A percentile compares a stretch with the other conserved stretches of the same genome.
phyloP scores from a whole-genome alignment of 64 coral and sea anemone species.

The Stichodactyla mertensii region DNA sequence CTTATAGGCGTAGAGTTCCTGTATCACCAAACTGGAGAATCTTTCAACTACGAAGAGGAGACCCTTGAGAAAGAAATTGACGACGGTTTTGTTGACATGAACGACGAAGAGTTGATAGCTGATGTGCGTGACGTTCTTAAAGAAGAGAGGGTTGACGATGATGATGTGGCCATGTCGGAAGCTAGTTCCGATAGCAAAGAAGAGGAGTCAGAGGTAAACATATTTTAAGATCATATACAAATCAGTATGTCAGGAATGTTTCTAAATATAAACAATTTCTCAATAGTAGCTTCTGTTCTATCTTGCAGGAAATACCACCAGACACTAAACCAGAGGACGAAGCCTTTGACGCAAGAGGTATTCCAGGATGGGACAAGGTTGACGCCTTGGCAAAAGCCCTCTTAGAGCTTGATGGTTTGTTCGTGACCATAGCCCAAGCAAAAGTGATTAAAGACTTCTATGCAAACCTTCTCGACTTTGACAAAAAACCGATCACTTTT shows the following conservation, averaged over 20 bases:
- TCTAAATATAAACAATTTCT: too few species aligned
- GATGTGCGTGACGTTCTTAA: too few species aligned
- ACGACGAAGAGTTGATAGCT: too few species aligned
- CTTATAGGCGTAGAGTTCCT: slow-evolving; percentile 26
- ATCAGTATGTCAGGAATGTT: too few species aligned
- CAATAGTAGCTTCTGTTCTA: too few species aligned
- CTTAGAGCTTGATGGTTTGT: slow-evolving; percentile 1
- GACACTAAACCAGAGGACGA: background rate
- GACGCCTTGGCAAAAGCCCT: background rate
- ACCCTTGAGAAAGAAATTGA: background rate
- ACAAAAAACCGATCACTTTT: slow-evolving; percentile 3
- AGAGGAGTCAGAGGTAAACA: too few species aligned
- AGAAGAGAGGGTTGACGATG: too few species aligned
- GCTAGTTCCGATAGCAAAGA: too few species aligned
- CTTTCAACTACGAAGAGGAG: background rate
- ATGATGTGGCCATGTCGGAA: too few species aligned
- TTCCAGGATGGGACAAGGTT: slow-evolving; percentile 1
- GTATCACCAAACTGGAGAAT: slow-evolving; percentile 34
- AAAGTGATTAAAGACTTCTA: background rate
- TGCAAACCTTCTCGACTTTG: background rate
- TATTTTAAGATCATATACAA: too few species aligned
- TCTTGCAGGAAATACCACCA: too few species aligned
- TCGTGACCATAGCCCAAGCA: background rate
- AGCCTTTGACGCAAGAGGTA: slow-evolving; percentile 1
- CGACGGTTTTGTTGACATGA: slow-evolving; percentile 30